Evolutionary conservation across 2,797 vertebrate species (phyloP).

Genomic region (Notolepis coatsorum): DNA sequence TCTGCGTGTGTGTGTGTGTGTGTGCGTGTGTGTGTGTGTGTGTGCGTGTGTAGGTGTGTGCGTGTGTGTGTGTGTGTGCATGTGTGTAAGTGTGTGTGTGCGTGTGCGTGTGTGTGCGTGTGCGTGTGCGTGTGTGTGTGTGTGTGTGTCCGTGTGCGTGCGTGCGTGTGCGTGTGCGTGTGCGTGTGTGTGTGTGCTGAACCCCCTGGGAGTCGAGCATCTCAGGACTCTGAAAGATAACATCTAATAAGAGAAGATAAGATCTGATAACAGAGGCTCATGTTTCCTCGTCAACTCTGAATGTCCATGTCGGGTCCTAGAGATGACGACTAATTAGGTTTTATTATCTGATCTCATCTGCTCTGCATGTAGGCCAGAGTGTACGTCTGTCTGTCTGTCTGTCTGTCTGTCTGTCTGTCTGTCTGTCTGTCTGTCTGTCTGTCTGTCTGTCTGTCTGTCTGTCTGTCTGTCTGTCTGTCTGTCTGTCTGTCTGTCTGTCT

Average conservation of each 20-base stretch:
- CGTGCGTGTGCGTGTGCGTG: neutral
- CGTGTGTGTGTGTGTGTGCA: neutral
- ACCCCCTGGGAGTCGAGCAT: constrained; percentile 7
- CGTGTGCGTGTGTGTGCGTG: no score
- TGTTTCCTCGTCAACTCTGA: neutral
- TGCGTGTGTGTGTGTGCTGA: neutral
- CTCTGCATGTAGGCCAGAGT: neutral
- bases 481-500: constrained; percentile 8
- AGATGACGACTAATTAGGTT: neutral
- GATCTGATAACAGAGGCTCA: constrained; percentile 7
- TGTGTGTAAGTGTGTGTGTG: neutral
- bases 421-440: neutral
- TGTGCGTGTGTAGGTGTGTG: neutral
- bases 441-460: neutral
- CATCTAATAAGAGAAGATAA: neutral
- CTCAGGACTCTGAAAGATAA: constrained; percentile 4
- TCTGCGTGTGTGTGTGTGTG: constrained; percentile 11
- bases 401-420: neutral
- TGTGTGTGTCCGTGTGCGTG: constrained; percentile 12
- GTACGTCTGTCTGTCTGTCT: neutral
- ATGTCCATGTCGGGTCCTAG: neutral
- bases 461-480: neutral
- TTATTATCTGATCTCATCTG: constrained; percentile 8
- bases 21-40: neutral
- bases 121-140: constrained; percentile 2